Evolutionary conservation across 2,888 invertebrate genomes (phyloP).

Genomic region (Enoplolaimus lenunculus): DNA sequence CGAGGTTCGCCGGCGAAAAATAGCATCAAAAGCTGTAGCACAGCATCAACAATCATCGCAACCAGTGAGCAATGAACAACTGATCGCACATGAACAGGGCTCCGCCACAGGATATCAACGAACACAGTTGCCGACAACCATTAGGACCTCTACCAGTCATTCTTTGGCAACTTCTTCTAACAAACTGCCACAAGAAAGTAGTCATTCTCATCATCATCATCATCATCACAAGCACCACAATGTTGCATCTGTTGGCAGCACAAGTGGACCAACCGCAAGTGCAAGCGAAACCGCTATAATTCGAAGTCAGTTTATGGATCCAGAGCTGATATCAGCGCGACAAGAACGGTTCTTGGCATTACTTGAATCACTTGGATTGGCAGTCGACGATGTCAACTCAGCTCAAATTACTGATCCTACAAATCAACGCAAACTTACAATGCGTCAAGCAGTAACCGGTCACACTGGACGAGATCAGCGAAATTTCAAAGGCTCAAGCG

Average conservation of each 20-base stretch:
- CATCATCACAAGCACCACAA: background rate
- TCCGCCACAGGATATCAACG: conserved; percentile 15
- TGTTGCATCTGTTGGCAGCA: no score
- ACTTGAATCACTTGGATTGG: conserved; percentile 30
- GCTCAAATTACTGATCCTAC: conserved; percentile 33
- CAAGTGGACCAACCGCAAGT: conserved; percentile 32
- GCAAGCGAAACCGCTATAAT: conserved; percentile 15
- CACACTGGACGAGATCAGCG: no score
- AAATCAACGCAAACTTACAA: conserved; percentile 53
- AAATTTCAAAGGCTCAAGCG: no score
- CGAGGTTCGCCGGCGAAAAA: conserved; percentile 57
- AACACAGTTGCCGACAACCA: background rate
- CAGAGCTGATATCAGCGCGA: conserved; percentile 34
- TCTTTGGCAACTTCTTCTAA: no score
- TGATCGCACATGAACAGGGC: no score
- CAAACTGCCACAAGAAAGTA: background rate
- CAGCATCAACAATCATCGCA: background rate
- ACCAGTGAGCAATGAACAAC: no score
- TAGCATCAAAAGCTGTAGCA: background rate
- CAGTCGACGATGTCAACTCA: conserved; percentile 30
- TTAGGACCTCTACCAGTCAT: no score
- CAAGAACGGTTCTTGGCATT: conserved; percentile 36
- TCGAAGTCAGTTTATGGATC: conserved; percentile 34
- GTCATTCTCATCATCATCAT: background rate
- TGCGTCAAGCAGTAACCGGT: conserved; percentile 62